Evolutionary conservation across 2,888 invertebrate species (phyloP).

Genomic region (Lordiphosa fenestrarum): DNA sequence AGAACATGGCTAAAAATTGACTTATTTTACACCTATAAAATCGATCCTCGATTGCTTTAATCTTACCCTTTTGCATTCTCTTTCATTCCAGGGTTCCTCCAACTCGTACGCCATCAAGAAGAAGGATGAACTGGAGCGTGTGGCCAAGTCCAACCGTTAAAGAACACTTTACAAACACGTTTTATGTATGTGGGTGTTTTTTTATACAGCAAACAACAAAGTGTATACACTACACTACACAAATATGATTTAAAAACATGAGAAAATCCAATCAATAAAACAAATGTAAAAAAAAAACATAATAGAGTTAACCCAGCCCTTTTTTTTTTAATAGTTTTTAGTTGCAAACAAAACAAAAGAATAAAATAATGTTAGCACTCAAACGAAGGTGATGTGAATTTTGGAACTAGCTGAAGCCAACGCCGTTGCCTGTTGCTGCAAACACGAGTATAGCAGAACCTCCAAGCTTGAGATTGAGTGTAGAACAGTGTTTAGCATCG

Average conservation of each 20-base stretch:
- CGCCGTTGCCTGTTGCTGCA: too few species aligned
- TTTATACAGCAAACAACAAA: constrained; percentile 37
- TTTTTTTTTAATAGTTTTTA: constrained; percentile 28
- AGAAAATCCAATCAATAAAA: constrained; percentile 35
- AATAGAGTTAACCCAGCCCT: neutral
- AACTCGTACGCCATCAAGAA: constrained; percentile 99
- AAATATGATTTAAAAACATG: constrained; percentile 35
- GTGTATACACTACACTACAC: constrained; percentile 34
- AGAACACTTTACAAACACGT: constrained; percentile 35
- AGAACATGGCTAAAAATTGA: neutral
- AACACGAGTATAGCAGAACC: too few species aligned
- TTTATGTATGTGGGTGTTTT: constrained; percentile 34
- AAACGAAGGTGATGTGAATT: too few species aligned
- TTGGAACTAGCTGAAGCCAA: too few species aligned
- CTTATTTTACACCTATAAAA: too few species aligned
- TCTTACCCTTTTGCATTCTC: constrained; percentile 1
- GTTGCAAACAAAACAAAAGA: constrained; percentile 1
- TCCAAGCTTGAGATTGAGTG: too few species aligned
- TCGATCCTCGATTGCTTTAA: too few species aligned
- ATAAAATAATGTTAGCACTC: too few species aligned
- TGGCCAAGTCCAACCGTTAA: constrained; percentile 99
- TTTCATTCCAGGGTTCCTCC: constrained; percentile 90
- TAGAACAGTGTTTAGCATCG: too few species aligned
- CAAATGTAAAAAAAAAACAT: constrained; percentile 20
- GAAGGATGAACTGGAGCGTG: constrained; percentile 99